A percentile compares a stretch with the other conserved stretches of the same genome.
These are phyloP conservation scores for Pomacea canaliculata DNA, from an alignment of 2,888 invertebrate genomes.

Conservation along the genomic window DNA sequence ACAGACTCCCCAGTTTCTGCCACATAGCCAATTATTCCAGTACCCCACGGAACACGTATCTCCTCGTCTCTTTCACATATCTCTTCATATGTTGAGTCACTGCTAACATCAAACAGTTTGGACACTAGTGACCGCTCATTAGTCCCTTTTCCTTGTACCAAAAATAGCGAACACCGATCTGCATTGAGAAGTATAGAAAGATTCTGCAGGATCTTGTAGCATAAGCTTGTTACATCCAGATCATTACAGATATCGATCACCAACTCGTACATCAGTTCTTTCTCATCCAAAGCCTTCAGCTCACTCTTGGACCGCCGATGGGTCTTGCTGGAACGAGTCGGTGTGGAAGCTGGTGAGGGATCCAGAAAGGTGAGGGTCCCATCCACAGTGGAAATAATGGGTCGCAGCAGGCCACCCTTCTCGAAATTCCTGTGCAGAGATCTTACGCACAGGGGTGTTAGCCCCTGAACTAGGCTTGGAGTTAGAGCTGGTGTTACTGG, in stretches of 20 bases:
- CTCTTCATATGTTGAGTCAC: slow-evolving; percentile 79
- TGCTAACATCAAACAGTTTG: slow-evolving; percentile 67
- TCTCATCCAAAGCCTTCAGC: slow-evolving; percentile 65
- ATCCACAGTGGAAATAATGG: slow-evolving; percentile 89
- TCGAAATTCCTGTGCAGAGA: slow-evolving; percentile 98
- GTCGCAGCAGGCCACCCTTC: slow-evolving; percentile 88
- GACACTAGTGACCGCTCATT: slow-evolving; percentile 72
- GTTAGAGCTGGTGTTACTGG: slow-evolving; percentile 59
- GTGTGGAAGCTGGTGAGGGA: slow-evolving; percentile 58
- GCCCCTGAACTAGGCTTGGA: slow-evolving; percentile 78
- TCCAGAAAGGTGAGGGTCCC: slow-evolving; percentile 91
- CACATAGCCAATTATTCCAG: slow-evolving; percentile 66
- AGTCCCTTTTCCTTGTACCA: slow-evolving; percentile 70
- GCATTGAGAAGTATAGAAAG: slow-evolving; percentile 67
- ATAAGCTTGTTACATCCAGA: slow-evolving; percentile 66
- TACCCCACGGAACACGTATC: slow-evolving; percentile 73
- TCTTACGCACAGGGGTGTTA: slow-evolving; percentile 91
- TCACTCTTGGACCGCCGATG: slow-evolving; percentile 73
- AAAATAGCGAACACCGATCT: slow-evolving; percentile 67
- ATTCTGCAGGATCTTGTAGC: slow-evolving; percentile 68
- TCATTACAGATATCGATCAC: slow-evolving; percentile 69
- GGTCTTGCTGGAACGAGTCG: slow-evolving; percentile 72
- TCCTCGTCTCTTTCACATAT: slow-evolving; percentile 90
- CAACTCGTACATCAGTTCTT: slow-evolving; percentile 68
- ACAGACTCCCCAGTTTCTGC: slow-evolving; percentile 63